Conservation (phyloP, 2,888 invertebrate species). For the Entomobrya proxima region DNA sequence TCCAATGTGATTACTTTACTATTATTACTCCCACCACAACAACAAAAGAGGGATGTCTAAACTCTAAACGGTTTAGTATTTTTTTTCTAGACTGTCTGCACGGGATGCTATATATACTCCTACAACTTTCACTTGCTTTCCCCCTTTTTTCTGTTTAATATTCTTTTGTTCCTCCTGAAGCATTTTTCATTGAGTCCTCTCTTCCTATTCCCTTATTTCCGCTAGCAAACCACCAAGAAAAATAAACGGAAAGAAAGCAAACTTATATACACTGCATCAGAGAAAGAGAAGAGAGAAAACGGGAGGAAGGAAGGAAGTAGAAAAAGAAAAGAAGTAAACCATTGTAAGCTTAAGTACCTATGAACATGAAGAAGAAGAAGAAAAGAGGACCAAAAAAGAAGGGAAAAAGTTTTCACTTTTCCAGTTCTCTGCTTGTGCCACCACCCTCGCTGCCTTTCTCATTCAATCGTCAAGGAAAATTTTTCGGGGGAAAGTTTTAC, state of each 20-base stretch:
- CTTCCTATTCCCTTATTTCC: neutral
- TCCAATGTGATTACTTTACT: slow-evolving; percentile 14
- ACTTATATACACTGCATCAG: no score
- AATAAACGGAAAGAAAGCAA: neutral
- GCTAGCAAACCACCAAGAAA: neutral
- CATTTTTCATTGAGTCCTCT: slow-evolving; percentile 20
- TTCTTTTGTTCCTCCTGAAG: slow-evolving; percentile 17
- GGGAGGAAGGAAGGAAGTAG: neutral
- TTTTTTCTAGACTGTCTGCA: no score
- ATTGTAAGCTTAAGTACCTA: slow-evolving; percentile 47
- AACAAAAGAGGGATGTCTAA: neutral
- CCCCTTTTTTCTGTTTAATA: slow-evolving; percentile 9
- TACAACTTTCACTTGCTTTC: slow-evolving; percentile 1
- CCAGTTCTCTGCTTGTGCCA: neutral
- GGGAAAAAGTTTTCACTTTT: slow-evolving; percentile 55
- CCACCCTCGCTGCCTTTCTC: neutral
- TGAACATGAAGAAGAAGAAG: slow-evolving; percentile 22
- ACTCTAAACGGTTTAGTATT: neutral
- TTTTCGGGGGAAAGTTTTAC: neutral
- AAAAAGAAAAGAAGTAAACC: slow-evolving; percentile 31
- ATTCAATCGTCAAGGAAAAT: slow-evolving; percentile 35
- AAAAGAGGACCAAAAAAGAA: neutral
- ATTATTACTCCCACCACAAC: neutral
- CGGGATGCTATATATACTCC: neutral
- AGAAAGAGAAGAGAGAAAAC: neutral